Conservation (phyloP, 1,140 invertebrate genomes). For the Drosophila suzukii region DNA sequence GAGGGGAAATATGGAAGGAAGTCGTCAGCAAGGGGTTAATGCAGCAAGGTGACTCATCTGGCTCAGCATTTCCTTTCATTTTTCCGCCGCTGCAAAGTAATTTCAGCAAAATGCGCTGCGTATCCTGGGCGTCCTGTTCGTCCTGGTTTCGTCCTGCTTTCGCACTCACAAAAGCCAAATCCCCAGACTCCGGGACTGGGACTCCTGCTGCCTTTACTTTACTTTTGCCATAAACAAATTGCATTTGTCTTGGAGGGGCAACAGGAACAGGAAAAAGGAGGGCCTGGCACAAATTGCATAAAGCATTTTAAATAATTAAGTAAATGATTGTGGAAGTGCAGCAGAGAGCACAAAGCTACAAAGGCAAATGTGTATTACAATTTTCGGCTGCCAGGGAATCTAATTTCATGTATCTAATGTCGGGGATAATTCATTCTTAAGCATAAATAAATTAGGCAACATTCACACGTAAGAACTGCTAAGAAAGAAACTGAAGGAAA, state of each 20-base stretch:
- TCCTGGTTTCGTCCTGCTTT: neutral
- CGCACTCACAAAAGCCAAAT: conserved; percentile 25
- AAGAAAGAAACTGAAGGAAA: neutral
- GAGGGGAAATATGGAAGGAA: conserved; percentile 12
- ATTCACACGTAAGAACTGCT: conserved; percentile 37
- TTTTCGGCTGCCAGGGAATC: conserved; percentile 18
- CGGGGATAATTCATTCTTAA: conserved; percentile 33
- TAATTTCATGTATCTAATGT: conserved; percentile 53
- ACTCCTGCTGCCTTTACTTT: conserved; percentile 9
- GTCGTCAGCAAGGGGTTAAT: conserved; percentile 34
- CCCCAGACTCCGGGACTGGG: conserved; percentile 14
- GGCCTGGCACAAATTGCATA: conserved; percentile 44
- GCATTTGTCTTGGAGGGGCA: conserved; percentile 26
- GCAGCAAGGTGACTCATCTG: conserved; percentile 42
- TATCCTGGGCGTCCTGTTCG: conserved; percentile 4
- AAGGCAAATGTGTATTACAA: neutral
- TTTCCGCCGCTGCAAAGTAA: conserved; percentile 32
- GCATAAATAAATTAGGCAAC: conserved; percentile 60
- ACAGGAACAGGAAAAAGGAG: neutral
- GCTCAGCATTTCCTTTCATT: conserved; percentile 20
- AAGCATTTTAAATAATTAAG: conserved; percentile 70
- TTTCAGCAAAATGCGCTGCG: conserved; percentile 26
- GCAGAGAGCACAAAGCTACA: neutral
- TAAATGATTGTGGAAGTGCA: conserved; percentile 32
- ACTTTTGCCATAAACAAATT: conserved; percentile 47